Conservation (phyloP, 2,797 vertebrate species). For the Parauchenoglanis ngamensis region DNA sequence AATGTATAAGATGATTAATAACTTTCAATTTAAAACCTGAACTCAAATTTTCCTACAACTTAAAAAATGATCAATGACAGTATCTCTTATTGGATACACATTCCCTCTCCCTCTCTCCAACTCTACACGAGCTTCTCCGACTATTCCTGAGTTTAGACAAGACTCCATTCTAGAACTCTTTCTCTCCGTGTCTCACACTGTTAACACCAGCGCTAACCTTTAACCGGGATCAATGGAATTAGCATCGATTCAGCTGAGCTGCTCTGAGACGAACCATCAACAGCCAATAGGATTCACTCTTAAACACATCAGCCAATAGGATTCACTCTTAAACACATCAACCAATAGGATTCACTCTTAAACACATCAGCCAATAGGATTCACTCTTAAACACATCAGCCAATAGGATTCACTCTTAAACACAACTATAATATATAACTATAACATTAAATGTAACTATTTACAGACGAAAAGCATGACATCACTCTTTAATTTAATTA, state of each 20-base stretch:
- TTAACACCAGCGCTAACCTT: constrained; percentile 64
- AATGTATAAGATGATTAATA: not conserved
- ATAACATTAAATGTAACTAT: not conserved
- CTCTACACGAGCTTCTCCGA: constrained; percentile 13
- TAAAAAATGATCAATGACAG: not conserved
- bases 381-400: not conserved
- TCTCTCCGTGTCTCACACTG: constrained; percentile 5
- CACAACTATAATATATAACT: too few species aligned
- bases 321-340: not conserved
- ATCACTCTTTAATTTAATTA: not conserved
- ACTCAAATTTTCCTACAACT: not conserved
- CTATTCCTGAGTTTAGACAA: not conserved
- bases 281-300: constrained; percentile 13
- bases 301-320: not conserved
- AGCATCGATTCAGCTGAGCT: constrained; percentile 61
- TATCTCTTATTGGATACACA: constrained; percentile 4
- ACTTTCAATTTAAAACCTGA: not conserved
- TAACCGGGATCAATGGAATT: constrained; percentile 66
- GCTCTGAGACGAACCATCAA: not conserved
- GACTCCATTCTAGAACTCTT: not conserved
- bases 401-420: not conserved
- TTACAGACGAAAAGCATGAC: too few species aligned
- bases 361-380: not conserved
- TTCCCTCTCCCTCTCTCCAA: constrained; percentile 46
- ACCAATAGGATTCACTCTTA: not conserved